Percentiles rank a stretch among this genome's conserved stretches.
phyloP scores from a whole-genome alignment of 2,888 invertebrate genomes.

The Antheraea assamensis region DNA sequence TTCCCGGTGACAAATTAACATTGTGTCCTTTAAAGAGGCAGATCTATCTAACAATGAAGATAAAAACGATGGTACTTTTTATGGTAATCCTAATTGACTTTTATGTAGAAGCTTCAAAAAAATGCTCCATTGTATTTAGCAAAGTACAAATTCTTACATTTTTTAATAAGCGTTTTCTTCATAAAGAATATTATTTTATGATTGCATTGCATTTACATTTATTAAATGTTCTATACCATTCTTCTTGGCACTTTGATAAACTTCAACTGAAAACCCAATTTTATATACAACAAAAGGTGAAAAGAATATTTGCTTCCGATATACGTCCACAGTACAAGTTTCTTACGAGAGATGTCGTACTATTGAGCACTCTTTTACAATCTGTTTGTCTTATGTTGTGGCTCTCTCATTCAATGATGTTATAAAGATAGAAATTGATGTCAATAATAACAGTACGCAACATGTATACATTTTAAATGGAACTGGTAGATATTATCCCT shows the following conservation, averaged over 20 bases:
- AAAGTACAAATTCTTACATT: slow-evolving; percentile 1
- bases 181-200: neutral
- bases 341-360: neutral
- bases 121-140: slow-evolving; percentile 34
- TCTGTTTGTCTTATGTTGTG: too few species aligned
- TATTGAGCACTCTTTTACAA: neutral
- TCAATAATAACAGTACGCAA: neutral
- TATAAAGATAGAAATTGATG: neutral
- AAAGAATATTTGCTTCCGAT: too few species aligned
- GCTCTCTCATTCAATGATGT: too few species aligned
- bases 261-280: neutral
- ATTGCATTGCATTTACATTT: neutral
- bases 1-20: slow-evolving; percentile 77
- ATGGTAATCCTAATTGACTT: slow-evolving; percentile 50
- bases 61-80: slow-evolving; percentile 64
- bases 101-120: slow-evolving; percentile 41
- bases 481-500: neutral
- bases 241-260: neutral
- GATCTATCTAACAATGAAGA: slow-evolving; percentile 55
- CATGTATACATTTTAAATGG: neutral
- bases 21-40: slow-evolving; percentile 63
- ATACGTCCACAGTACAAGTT: neutral
- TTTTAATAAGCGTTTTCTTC: neutral
- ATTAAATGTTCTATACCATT: neutral
- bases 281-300: neutral